Evolutionary conservation across 2,888 invertebrate genomes (phyloP).

Genomic region (Callosobruchus maculatus): DNA sequence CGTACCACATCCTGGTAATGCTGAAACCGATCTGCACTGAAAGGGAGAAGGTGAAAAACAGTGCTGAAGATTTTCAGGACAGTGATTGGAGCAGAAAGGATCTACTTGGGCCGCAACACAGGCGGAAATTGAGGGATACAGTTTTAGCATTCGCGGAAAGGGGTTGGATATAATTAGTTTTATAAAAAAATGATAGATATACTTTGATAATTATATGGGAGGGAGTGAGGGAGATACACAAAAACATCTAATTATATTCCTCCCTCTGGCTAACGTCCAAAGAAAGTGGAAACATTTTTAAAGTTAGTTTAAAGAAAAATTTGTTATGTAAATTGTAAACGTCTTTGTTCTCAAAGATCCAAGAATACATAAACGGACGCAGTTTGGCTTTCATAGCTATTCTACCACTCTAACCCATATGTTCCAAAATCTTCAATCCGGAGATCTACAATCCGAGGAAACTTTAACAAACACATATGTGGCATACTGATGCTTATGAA

Average conservation of each 20-base stretch:
- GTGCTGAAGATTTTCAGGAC: conserved; percentile 46
- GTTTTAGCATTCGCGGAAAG: conserved; percentile 39
- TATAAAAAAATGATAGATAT: too few species aligned
- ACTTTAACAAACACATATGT: too few species aligned
- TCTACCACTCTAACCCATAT: too few species aligned
- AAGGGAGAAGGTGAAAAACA: conserved; percentile 48
- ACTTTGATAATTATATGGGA: background rate
- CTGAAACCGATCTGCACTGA: conserved; percentile 52
- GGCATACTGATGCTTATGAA: too few species aligned
- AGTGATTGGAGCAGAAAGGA: conserved; percentile 43
- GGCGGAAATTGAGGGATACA: conserved; percentile 41
- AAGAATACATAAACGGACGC: too few species aligned
- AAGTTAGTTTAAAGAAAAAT: too few species aligned
- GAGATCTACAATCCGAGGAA: too few species aligned
- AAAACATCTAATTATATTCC: background rate
- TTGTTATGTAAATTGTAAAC: too few species aligned
- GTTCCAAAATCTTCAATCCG: too few species aligned
- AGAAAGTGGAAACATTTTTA: background rate
- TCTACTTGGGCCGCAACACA: conserved; percentile 41
- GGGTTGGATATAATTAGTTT: conserved; percentile 38
- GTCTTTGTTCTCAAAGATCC: too few species aligned
- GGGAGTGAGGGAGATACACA: background rate
- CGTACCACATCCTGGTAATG: conserved; percentile 52
- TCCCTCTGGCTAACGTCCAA: background rate
- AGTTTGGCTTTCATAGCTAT: too few species aligned